Percentiles rank a stretch among this genome's conserved stretches.
These are phyloP conservation scores for Carettochelys insculpta DNA, from an alignment of 2,113 vertebrate species.

Conservation along the genomic window DNA sequence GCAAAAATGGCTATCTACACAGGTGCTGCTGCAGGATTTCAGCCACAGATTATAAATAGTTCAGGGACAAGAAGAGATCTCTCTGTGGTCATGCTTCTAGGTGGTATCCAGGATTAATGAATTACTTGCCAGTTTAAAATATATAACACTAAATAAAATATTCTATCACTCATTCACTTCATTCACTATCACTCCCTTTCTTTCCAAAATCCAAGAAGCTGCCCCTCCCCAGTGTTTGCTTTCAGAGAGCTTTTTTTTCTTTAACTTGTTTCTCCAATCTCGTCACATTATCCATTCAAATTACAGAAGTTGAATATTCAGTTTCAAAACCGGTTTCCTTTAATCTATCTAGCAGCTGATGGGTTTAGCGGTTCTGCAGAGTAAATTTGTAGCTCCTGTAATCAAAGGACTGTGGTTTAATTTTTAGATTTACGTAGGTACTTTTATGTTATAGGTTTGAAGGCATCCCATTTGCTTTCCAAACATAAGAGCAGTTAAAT, in stretches of 20 bases:
- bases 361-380: neutral
- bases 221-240: neutral
- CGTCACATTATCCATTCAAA: neutral
- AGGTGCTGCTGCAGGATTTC: neutral
- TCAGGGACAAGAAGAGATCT: neutral
- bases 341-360: neutral
- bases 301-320: neutral
- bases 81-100: neutral
- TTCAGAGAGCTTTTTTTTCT: neutral
- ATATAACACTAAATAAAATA: neutral
- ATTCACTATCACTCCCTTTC: fast-evolving
- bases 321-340: neutral
- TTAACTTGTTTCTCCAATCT: neutral
- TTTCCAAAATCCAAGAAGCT: neutral
- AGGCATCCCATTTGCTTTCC: neutral
- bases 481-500: neutral
- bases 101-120: neutral
- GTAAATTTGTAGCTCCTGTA: conserved; percentile 24
- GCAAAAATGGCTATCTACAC: neutral
- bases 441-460: neutral
- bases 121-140: neutral
- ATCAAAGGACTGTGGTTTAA: neutral
- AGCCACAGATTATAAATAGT: neutral
- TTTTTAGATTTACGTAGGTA: neutral
- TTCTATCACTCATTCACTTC: neutral